Conservation (phyloP, 2,797 vertebrate species). For the Nasua narica region DNA sequence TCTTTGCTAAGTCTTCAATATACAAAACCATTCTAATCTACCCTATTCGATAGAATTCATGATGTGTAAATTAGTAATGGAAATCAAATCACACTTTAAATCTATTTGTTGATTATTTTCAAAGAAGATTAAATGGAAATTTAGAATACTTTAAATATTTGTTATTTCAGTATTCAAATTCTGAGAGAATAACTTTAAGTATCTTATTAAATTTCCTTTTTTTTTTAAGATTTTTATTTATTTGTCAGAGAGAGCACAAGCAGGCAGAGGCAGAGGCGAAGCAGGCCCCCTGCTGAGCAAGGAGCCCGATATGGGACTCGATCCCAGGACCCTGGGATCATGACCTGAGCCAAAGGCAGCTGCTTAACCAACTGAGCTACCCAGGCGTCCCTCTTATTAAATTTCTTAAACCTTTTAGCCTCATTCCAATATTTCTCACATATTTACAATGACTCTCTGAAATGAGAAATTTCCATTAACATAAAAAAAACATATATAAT, state of each 20-base stretch:
- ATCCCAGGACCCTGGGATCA: too few species aligned
- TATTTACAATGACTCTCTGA: neutral
- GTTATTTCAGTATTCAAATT: slow-evolving; percentile 15
- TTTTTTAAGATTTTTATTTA: too few species aligned
- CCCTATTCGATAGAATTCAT: slow-evolving; percentile 11
- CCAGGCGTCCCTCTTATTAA: too few species aligned
- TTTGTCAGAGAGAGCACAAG: too few species aligned
- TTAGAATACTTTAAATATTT: neutral
- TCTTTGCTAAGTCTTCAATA: slow-evolving; percentile 21
- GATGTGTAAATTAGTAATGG: neutral
- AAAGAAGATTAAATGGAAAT: slow-evolving; percentile 24
- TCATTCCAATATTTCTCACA: neutral
- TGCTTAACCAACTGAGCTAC: too few species aligned
- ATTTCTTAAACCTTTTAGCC: neutral
- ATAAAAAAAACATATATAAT: neutral
- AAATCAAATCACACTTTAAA: slow-evolving; percentile 20
- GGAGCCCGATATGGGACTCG: too few species aligned
- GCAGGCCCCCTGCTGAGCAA: too few species aligned
- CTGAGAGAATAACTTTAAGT: neutral
- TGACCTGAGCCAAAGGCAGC: too few species aligned
- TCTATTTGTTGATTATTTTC: neutral
- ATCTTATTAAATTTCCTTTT: slow-evolving; percentile 15
- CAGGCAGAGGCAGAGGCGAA: too few species aligned
- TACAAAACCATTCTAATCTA: neutral
- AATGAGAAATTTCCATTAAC: neutral